Evolutionary conservation across 35 echinoderm and acorn worm species (phyloP), one percentile per base, ranked within the genome.

Genomic region (Diadema setosum): DNA sequence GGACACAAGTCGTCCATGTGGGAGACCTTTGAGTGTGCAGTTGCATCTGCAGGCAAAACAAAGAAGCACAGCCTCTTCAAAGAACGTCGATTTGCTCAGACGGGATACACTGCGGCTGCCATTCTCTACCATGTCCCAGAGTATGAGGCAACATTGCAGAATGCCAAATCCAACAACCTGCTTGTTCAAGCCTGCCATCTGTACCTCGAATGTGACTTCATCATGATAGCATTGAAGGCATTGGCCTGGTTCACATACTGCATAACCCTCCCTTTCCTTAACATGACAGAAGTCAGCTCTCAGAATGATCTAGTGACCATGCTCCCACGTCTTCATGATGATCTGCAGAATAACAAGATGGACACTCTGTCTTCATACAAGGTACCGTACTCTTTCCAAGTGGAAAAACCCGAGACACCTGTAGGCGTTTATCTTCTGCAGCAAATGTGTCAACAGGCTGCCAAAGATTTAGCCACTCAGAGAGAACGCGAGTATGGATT

Each of bases 251-350:
- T 82, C 23, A 82, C 80, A 85, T 85, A 85, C 31, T 30, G 29
- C 16, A 35, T 85, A 56, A 85, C 82, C 4, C 52, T 85, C n/a
- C 49, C 82, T 17, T 83, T 85, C 49, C 82, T 85, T 18, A 58
- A 61, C 5, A 58, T 85, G 82, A 21, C 6, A 40, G 3, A 64
- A 41, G 12, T 45, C 45, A 58, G 48, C 31, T 23, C 16, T 61
- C 82, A 82, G 80, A 45, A 43, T 45, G 80, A 82, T 45, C 49
- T 85, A 41, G 48, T 85, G 35, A 32, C 34, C 34, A 20, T 64
- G 25, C 84, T 87, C 5, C 59, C 84, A 78, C 84, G 40, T 9
- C 84, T 87, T 11, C 84, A 87, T 75, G 30, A 87, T 78, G 64
- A 87, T 75, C 84, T 73, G 33, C 61, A 37, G 40, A 24, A 78